Base-by-base conservation (phyloP, 1,140 invertebrate genomes). In the Tachypleus tridentatus region DNA sequence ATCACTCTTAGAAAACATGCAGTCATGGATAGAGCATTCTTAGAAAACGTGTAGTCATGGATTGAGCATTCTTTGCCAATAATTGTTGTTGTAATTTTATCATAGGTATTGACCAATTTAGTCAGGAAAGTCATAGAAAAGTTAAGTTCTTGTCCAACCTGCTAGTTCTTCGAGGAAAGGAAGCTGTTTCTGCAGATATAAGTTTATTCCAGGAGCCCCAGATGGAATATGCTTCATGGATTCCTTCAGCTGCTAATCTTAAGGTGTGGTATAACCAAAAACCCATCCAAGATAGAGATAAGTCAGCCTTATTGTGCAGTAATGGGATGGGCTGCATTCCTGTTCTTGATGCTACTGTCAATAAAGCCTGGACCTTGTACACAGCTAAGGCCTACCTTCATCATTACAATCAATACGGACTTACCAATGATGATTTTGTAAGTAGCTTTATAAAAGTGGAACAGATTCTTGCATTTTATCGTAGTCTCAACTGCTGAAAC, bases 351-450 rank as follows among this genome's bases (percentile, higher is more conserved):
- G 50, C 29, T 9, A 52, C 58, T 47, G 49, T 65, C 9, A 58
- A 50, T 6, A 68, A 65, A 65, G 63, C 67, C 3, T 68, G 67
- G 67, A 65, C 58, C 9, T 57, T 68, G 52, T 68, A 61, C 52
- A 50, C 47, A 5, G 51, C 51, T n/a, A 68, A 65, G 58, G 67
- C 63, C 3, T 68, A 68, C 50, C 58, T 68, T 49, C 67, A 68
- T 61, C 67, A 68, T 53, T 68, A 65, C 59, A 52, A 11, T 9
- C 51, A 59, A 10, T 63, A 48, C 62, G 64, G 63, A 11, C 56
- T 68, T 11, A 63, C 10, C n/a, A 10, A 64, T 7, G 63, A 68
- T 49, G 64, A 65, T 8, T 68, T 68, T 60, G 58, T 62, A 53
- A 6, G 10, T 3, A 50, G 54, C 57, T 51, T 65, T 7, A 61